Evolutionary conservation across 2,113 vertebrate genomes (phyloP).

Genomic region (Corythornis vintsioides): DNA sequence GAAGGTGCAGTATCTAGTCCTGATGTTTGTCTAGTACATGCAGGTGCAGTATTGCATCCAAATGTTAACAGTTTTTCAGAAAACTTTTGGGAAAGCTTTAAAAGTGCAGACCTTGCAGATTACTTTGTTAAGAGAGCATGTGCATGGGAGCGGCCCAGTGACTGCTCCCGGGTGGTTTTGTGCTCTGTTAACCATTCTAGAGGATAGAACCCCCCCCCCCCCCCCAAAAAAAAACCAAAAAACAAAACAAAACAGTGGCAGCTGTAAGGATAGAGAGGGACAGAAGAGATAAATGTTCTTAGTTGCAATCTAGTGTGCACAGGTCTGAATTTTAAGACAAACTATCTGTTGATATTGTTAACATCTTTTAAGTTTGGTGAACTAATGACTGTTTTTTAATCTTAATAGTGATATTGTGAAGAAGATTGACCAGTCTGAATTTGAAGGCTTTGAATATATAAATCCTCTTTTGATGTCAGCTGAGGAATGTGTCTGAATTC

Average conservation of each 20-base stretch:
- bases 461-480: slow-evolving; percentile 99
- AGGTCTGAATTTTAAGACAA: background rate
- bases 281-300: background rate
- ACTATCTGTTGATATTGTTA: background rate
- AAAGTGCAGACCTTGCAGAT: background rate
- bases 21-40: background rate
- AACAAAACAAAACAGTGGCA: background rate
- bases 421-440: slow-evolving; percentile 99
- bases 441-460: slow-evolving; percentile 99
- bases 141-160: background rate
- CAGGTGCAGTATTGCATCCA: background rate
- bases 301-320: background rate
- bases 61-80: background rate
- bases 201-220: too few relatives aligned
- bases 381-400: slow-evolving; percentile 32
- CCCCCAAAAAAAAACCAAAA: background rate
- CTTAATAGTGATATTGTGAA: slow-evolving; percentile 89
- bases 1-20: background rate
- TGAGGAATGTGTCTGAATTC: slow-evolving; percentile 94
- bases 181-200: background rate
- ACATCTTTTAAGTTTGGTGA: background rate
- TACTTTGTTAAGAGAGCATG: background rate
- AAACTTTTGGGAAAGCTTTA: background rate
- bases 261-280: background rate
- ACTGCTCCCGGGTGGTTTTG: background rate